Evolutionary conservation across 2,797 vertebrate genomes (phyloP).

Genomic region (Perodicticus potto): DNA sequence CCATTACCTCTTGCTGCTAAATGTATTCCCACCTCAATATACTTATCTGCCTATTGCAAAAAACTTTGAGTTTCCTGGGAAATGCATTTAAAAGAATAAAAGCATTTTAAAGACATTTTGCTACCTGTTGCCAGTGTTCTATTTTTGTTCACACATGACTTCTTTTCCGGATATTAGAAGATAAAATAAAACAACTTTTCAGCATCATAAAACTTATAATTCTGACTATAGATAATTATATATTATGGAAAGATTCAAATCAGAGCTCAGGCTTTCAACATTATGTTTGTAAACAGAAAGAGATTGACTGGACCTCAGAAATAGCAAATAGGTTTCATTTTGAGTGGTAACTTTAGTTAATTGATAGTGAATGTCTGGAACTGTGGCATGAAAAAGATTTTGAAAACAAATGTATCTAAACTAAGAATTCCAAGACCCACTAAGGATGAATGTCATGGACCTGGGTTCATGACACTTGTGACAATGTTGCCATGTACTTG

Average conservation of each 20-base stretch:
- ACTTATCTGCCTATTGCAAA: background rate
- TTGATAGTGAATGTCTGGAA: background rate
- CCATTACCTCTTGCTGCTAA: background rate
- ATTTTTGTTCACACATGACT: background rate
- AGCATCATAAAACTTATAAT: background rate
- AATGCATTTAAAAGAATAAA: constrained; percentile 21
- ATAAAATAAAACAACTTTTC: background rate
- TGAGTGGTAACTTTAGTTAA: background rate
- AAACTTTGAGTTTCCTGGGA: background rate
- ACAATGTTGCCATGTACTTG: background rate
- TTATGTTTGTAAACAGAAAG: background rate
- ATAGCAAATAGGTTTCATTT: background rate
- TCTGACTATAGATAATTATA: background rate
- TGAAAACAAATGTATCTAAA: background rate
- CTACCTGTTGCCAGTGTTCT: background rate
- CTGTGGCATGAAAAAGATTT: background rate
- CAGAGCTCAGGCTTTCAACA: background rate
- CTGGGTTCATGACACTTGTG: accelerated
- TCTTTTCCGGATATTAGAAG: background rate
- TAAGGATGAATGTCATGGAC: no score
- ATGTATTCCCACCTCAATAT: background rate
- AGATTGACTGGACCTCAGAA: background rate
- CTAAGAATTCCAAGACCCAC: background rate
- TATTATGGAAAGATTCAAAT: background rate
- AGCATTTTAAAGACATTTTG: background rate